phyloP scores from a whole-genome alignment of 2,888 invertebrate species.

The Cepaea hortensis region DNA sequence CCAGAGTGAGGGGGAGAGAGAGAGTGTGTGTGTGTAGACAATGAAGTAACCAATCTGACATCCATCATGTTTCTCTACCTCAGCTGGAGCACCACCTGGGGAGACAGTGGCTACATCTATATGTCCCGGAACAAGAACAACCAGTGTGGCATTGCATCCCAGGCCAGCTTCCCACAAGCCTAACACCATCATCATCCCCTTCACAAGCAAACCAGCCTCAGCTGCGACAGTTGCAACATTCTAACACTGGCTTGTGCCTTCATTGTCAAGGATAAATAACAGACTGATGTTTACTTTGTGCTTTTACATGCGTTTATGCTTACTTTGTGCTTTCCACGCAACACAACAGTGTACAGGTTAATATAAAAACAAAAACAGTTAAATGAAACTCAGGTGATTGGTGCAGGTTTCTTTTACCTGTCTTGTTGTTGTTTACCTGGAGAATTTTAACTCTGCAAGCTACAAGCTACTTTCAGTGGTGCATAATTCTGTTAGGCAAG shows the following conservation, averaged over 20 bases:
- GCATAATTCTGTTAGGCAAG: no score
- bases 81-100: conserved; percentile 64
- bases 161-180: conserved; percentile 59
- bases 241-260: conserved; percentile 7
- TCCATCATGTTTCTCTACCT: conserved; percentile 22
- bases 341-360: background rate
- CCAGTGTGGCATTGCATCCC: conserved; percentile 64
- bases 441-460: no score
- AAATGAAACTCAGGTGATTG: background rate
- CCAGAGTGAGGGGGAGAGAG: no score
- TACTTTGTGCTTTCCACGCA: background rate
- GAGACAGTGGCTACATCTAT: conserved; percentile 61
- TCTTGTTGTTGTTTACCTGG: no score
- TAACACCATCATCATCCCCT: background rate
- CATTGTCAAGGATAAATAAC: background rate
- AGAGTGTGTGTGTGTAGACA: no score
- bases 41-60: no score
- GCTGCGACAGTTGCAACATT: no score
- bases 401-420: no score
- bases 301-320: background rate
- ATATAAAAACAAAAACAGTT: background rate
- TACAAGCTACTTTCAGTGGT: no score
- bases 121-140: conserved; percentile 49
- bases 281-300: no score
- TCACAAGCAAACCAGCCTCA: no score